These are phyloP conservation scores for Drepanosiphum platanoidis DNA, from an alignment of 2,888 invertebrate species.

Conservation along the genomic window DNA sequence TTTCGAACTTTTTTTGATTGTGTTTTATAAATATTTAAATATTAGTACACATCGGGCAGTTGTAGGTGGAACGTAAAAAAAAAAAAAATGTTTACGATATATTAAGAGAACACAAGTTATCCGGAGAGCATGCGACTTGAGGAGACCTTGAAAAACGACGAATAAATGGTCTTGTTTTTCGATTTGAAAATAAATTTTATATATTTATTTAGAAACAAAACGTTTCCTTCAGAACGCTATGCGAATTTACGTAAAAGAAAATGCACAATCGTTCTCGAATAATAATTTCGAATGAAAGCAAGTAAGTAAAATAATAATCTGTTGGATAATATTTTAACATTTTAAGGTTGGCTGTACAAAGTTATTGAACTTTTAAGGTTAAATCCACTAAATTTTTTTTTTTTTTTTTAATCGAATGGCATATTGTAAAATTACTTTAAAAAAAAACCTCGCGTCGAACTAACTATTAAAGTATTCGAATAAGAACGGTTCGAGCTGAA, in stretches of 20 bases:
- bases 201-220: neutral
- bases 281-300: neutral
- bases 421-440: too few relatives aligned
- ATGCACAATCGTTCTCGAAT: neutral
- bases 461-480: too few relatives aligned
- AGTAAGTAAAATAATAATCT: neutral
- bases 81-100: neutral
- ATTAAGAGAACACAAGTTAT: slow-evolving; percentile 3
- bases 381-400: too few relatives aligned
- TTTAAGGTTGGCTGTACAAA: neutral
- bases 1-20: neutral
- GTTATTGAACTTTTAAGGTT: too few relatives aligned
- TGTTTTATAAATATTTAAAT: neutral
- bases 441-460: neutral
- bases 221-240: neutral
- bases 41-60: neutral
- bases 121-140: neutral
- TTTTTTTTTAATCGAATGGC: too few relatives aligned
- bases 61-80: neutral
- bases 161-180: neutral
- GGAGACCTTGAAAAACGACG: slow-evolving; percentile 12
- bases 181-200: neutral
- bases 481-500: neutral
- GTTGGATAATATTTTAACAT: neutral
- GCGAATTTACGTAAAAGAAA: neutral